These are phyloP conservation scores for Plotosus lineatus DNA, from an alignment of 2,113 vertebrate species.

Conservation along the genomic window DNA sequence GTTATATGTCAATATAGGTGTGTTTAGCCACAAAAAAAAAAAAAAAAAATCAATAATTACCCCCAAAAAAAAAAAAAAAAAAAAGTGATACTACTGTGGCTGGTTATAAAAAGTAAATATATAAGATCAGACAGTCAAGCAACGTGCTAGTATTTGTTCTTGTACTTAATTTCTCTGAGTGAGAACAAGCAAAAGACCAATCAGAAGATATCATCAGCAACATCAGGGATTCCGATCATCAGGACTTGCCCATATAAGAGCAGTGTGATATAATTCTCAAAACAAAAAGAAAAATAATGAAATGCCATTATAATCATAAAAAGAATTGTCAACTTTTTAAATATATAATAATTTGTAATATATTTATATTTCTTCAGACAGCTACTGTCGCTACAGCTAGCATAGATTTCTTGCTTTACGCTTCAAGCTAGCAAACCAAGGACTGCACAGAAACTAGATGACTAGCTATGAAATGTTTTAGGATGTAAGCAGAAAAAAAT, in stretches of 20 bases:
- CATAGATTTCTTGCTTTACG: background rate
- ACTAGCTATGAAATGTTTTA: background rate
- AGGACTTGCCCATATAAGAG: background rate
- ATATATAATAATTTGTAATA: background rate
- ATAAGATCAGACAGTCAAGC: background rate
- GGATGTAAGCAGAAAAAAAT: no score
- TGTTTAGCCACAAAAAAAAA: no score
- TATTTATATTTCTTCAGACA: background rate
- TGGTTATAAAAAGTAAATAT: no score
- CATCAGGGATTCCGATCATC: background rate
- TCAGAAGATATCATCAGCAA: background rate
- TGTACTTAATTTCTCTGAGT: background rate
- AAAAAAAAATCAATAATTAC: no score
- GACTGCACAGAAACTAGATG: background rate
- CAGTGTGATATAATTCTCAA: background rate
- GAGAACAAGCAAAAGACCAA: background rate
- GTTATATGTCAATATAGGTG: no score
- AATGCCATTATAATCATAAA: background rate
- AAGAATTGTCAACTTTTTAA: background rate
- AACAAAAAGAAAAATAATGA: background rate
- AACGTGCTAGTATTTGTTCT: background rate
- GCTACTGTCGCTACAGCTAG: background rate
- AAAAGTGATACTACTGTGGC: no score
- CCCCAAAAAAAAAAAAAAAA: no score
- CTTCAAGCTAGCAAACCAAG: background rate